Percentiles rank a stretch among this genome's conserved stretches.
These are phyloP conservation scores for Ceratitis capitata DNA, from an alignment of 1,140 invertebrate genomes.

Conservation along the genomic window DNA sequence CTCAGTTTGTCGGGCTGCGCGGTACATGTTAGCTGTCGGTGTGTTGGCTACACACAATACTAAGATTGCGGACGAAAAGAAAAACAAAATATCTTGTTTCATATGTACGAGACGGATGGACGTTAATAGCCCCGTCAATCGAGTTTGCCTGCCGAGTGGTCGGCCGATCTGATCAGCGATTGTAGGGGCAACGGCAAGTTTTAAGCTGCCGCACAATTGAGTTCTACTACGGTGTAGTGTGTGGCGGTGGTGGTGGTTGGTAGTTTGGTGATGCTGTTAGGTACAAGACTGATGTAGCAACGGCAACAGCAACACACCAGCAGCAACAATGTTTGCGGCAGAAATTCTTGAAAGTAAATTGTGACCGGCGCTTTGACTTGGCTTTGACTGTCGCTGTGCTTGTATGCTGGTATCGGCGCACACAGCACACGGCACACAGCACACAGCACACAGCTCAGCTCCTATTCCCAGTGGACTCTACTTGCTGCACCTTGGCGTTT, in stretches of 20 bases:
- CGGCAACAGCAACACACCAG: too few species aligned
- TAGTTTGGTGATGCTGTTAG: too few species aligned
- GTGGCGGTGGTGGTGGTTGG: too few species aligned
- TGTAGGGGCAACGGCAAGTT: background rate
- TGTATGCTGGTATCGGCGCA: background rate
- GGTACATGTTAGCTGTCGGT: background rate
- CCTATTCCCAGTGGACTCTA: background rate
- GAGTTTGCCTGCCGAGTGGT: background rate
- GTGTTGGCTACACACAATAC: background rate
- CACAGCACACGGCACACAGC: too few species aligned
- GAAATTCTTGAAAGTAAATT: background rate
- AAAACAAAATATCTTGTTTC: slow-evolving; percentile 66
- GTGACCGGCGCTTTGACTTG: background rate
- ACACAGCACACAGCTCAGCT: too few species aligned
- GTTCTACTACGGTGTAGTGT: too few species aligned
- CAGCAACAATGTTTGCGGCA: background rate
- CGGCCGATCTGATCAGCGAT: slow-evolving; percentile 1
- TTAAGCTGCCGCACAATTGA: background rate
- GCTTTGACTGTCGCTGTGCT: background rate
- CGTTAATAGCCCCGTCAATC: slow-evolving; percentile 39
- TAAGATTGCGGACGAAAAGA: background rate
- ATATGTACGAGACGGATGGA: slow-evolving; percentile 54
- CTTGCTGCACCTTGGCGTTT: background rate
- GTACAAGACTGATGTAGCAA: too few species aligned
- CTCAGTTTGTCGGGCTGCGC: too few species aligned